Percentiles rank a stretch among this genome's conserved stretches.
Evolutionary conservation across 2,797 vertebrate species (phyloP).

Genomic region (Squalus acanthias): DNA sequence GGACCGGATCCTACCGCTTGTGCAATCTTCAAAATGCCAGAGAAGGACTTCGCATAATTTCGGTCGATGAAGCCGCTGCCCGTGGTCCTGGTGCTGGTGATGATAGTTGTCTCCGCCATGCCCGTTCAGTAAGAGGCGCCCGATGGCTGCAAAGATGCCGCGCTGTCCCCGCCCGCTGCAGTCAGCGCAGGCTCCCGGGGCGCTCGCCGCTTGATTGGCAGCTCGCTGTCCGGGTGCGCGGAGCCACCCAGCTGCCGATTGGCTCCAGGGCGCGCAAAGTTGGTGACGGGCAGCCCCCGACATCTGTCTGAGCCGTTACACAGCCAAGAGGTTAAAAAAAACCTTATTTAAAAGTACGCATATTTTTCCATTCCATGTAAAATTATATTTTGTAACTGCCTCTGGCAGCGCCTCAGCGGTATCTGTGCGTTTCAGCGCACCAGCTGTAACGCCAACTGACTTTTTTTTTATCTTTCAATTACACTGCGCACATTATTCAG

Average conservation of each 20-base stretch:
- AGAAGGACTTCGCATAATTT: background rate
- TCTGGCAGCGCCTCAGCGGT: background rate
- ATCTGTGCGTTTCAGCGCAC: no score
- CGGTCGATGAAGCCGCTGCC: background rate
- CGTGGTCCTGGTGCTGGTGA: background rate
- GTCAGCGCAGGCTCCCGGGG: no score
- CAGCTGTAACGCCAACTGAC: no score
- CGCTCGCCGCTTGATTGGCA: background rate
- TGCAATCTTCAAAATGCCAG: conserved; percentile 21
- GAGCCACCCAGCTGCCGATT: no score
- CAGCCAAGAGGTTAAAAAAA: no score
- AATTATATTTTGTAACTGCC: background rate
- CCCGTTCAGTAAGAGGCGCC: background rate
- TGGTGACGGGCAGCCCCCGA: no score
- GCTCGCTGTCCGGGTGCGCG: background rate
- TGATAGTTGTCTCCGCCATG: background rate
- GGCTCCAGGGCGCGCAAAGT: background rate
- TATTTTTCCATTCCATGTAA: background rate
- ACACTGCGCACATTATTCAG: no score
- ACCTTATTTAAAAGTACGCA: background rate
- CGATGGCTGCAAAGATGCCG: background rate
- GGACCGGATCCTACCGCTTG: background rate
- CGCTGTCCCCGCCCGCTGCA: background rate
- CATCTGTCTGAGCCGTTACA: background rate
- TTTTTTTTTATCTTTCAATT: no score